Base-by-base conservation (phyloP, 2,113 vertebrate species). In the Athene noctua region DNA sequence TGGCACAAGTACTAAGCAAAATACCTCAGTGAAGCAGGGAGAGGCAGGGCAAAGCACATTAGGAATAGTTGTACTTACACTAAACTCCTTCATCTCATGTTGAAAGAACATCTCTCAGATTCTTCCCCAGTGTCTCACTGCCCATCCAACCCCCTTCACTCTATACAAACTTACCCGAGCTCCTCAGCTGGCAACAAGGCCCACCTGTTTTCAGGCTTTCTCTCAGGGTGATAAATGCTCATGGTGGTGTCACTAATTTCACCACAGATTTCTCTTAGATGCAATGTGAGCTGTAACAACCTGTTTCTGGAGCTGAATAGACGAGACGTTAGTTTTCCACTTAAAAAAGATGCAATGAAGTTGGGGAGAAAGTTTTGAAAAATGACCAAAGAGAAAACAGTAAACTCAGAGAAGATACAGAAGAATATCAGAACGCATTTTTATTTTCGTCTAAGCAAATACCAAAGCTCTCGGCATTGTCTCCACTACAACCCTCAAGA, bases 381-480 rank as follows among this genome's bases (percentile, higher is more conserved):
- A 89, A 78, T 3, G 9, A 88, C 55, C 55, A 54, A 20, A 77
- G 42, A 42, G 21, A 71, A 86, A 88, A 52, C 14, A 62, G 55
- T 20, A 86, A 55, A 34, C 32, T 96, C 61, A 49, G 52, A 55
- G 4, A 85, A 51, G 57, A 72, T 8, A 55, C 4, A 63, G 13
- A 38, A 86, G 92, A 71, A 23, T 3, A 77, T 27, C 55, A 77
- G 4, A 75, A 70, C 3, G 10, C 11, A 7, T 27, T 80, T 78
- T 62, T 42, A 26, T 70, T 86, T 66, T n/a, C 40, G 7, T 71
- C 59, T 55, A 74, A 79, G 67, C 21, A 4, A 77, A 83, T 34
- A 83, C 8, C 4, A 85, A 88, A 80, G 26, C 7, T 59, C 16
- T 82, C 1, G 0, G 20, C 4, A 1, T 4, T 4, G 6, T 25